phyloP scores from a whole-genome alignment of 2,888 invertebrate species.

The Sialis fuliginosa region DNA sequence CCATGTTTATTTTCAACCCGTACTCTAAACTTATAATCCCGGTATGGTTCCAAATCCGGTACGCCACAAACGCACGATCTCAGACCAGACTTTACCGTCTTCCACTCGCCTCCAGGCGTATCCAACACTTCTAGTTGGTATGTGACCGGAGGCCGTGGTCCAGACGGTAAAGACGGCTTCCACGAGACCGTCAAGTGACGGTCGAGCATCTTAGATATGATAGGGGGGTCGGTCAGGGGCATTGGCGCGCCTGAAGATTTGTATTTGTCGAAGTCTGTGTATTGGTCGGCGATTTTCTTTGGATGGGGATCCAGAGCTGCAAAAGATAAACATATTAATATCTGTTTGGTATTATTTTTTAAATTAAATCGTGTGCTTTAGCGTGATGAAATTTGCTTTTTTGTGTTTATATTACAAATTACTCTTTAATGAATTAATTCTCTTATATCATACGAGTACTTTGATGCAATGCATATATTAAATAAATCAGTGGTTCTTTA shows the following conservation, averaged over 20 bases:
- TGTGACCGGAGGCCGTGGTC: slow-evolving; percentile 76
- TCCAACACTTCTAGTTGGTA: slow-evolving; percentile 93
- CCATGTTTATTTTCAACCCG: slow-evolving; percentile 95
- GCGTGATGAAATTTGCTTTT: too few relatives aligned
- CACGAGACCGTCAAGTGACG: slow-evolving; percentile 77
- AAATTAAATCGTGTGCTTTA: too few relatives aligned
- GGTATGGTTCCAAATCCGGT: slow-evolving; percentile 74
- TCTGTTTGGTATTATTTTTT: too few relatives aligned
- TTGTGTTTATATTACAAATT: too few relatives aligned
- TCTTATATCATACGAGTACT: too few relatives aligned
- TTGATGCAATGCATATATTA: too few relatives aligned
- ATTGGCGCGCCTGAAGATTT: slow-evolving; percentile 70
- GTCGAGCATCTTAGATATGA: slow-evolving; percentile 84
- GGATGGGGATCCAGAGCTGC: slow-evolving; percentile 46
- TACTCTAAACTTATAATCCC: slow-evolving; percentile 89
- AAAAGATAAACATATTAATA: slow-evolving; percentile 1
- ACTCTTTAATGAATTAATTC: too few relatives aligned
- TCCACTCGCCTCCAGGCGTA: slow-evolving; percentile 84
- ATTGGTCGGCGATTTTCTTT: slow-evolving; percentile 57
- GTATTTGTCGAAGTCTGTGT: slow-evolving; percentile 68
- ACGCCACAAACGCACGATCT: slow-evolving; percentile 82
- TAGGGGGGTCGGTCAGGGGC: slow-evolving; percentile 77
- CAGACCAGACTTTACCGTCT: slow-evolving; percentile 66
- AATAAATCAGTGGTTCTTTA: too few relatives aligned
- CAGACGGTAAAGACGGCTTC: slow-evolving; percentile 82